Base-by-base conservation (phyloP, 2,113 vertebrate genomes). In the Sinocyclocheilus maitianheensis region DNA sequence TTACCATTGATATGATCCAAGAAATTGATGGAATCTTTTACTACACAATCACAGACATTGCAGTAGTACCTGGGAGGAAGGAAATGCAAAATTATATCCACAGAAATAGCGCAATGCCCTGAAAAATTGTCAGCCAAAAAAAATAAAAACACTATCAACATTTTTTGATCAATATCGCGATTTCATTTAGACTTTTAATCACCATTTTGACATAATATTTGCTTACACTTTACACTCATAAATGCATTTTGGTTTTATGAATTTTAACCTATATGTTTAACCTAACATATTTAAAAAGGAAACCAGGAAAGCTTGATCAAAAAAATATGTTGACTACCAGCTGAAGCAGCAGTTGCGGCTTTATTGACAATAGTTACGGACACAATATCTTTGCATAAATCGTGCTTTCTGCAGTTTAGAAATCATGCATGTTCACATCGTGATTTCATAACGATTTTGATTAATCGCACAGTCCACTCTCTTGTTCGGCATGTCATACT, bases 1-100 rank as follows among this genome's bases (percentile, higher is more conserved):
- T 99, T 99, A 84, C 98, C 97, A 62, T 99, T 99, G 94, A 99
- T 99, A 94, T 99, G 98, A 94, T 99, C 98, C 93, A 99, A 87
- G 90, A 99, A 99, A 92, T 99, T 99, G 88, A 99, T 99, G 86
- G 98, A 99, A 88, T 99, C 98, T 87, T 99, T 99, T 84, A 99
- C 98, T 53, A 99, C 98, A 5, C 98, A 99, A 94, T 99, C 98
- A n/a, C 98, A 99, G 0, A 99, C 97, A 0, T 99, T 99, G 83
- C 98, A 99, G 91, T 99, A 99, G 88, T 99, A 99, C 3, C 98
- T 99, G 93, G 62, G 18, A 63, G 58, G 37, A 74, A 43, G 30
- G 4, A 9, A n/a, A 43, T 5, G 11, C 20, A 72, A 10, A 12
- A 20, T 60, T 9, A 71, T 18, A 71, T 20, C 3, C 43, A 62